Evolutionary conservation across 2,797 vertebrate species (phyloP).

Genomic region (Spinus pinus): DNA sequence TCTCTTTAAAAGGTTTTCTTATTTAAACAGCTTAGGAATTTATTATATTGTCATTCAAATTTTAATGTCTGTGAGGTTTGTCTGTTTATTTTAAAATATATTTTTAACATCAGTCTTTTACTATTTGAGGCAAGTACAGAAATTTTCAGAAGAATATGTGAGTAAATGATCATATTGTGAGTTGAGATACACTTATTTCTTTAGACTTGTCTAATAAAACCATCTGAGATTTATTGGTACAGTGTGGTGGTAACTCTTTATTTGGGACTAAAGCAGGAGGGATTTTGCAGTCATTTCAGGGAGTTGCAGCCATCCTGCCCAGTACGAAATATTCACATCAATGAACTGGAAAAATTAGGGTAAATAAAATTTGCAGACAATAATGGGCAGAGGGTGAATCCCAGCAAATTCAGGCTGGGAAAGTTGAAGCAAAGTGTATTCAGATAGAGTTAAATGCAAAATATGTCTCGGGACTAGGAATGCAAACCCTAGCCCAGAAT

Average conservation of each 20-base stretch:
- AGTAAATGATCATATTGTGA: background rate
- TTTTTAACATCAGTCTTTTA: background rate
- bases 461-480: background rate
- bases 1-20: background rate
- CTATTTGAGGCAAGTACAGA: background rate
- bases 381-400: background rate
- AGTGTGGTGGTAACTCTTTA: background rate
- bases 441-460: background rate
- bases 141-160: background rate
- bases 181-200: background rate
- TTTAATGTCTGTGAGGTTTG: background rate
- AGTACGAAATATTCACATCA: background rate
- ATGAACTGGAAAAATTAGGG: background rate
- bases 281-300: background rate
- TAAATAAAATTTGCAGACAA: background rate
- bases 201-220: background rate
- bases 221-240: background rate
- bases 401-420: background rate
- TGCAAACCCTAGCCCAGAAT: background rate
- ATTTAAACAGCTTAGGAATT: background rate
- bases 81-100: background rate
- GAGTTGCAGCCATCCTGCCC: background rate
- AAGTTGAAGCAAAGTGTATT: background rate
- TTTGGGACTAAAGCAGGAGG: background rate
- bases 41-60: background rate